Evolutionary conservation across 2,113 vertebrate genomes (phyloP).

Genomic region (Myocastor coypus): DNA sequence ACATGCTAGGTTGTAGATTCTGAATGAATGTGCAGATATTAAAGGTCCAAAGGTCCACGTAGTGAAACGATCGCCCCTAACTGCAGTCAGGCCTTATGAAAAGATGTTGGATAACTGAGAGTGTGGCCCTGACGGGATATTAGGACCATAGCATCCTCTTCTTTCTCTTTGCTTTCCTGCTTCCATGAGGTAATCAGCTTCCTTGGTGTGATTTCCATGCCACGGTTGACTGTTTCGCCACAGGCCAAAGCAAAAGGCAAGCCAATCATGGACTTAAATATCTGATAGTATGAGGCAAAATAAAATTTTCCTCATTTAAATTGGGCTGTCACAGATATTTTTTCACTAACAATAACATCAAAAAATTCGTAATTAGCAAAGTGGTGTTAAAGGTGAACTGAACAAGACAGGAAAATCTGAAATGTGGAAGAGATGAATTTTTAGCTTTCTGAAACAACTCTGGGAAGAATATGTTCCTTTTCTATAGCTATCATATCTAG

Average conservation of each 20-base stretch:
- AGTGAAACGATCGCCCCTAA: not conserved
- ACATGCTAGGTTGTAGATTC: not conserved
- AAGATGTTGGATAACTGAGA: not conserved
- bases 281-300: not conserved
- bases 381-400: not conserved
- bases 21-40: not conserved
- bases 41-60: not conserved
- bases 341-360: not conserved
- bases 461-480: not conserved
- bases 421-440: not conserved
- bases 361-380: not conserved
- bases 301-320: not conserved
- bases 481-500: not conserved
- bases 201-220: not conserved
- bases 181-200: not conserved
- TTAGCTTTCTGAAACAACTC: not conserved
- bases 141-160: not conserved
- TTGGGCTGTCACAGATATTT: not conserved
- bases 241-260: not conserved
- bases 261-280: not conserved
- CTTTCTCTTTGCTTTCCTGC: not conserved
- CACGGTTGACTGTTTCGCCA: not conserved
- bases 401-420: not conserved
- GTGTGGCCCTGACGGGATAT: not conserved
- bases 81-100: not conserved